Percentiles rank a stretch among this genome's conserved stretches.
phyloP scores from a whole-genome alignment of 2,888 invertebrate genomes.

The Tridacna crocea region DNA sequence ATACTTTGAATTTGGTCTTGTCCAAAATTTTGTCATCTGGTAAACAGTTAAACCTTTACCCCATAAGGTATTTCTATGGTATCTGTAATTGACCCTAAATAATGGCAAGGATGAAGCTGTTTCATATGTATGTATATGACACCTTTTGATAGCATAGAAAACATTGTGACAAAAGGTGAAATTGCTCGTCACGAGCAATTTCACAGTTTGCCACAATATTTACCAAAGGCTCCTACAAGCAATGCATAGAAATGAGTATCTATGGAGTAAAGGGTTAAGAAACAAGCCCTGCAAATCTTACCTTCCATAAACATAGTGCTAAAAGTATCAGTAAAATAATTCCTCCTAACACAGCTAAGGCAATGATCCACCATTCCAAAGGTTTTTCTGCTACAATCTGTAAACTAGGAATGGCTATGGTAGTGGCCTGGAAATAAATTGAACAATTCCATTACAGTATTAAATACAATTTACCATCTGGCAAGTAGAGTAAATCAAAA shows the following conservation, averaged over 20 bases:
- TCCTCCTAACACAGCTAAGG: constrained; percentile 92
- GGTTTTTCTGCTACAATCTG: constrained; percentile 89
- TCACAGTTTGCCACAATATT: not conserved
- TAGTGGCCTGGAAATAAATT: constrained; percentile 88
- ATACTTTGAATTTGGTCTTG: no score
- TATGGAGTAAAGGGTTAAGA: not conserved
- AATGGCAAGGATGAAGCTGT: no score
- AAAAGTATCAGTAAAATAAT: constrained; percentile 92
- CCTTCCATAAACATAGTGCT: constrained; percentile 92
- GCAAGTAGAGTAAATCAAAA: no score
- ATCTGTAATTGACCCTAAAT: no score
- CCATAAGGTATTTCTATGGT: no score
- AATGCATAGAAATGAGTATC: not conserved
- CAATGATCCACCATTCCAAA: constrained; percentile 94
- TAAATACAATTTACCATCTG: no score
- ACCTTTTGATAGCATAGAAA: no score
- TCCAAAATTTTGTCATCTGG: no score
- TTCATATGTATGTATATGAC: no score
- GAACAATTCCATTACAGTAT: not conserved
- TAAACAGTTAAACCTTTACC: no score
- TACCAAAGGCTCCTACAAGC: not conserved
- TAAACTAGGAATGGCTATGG: constrained; percentile 93
- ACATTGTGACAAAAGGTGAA: not conserved
- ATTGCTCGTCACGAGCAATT: not conserved
- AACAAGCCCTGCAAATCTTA: constrained; percentile 84